Base-by-base conservation (phyloP, 2,888 invertebrate genomes). In the Drepana falcataria region DNA sequence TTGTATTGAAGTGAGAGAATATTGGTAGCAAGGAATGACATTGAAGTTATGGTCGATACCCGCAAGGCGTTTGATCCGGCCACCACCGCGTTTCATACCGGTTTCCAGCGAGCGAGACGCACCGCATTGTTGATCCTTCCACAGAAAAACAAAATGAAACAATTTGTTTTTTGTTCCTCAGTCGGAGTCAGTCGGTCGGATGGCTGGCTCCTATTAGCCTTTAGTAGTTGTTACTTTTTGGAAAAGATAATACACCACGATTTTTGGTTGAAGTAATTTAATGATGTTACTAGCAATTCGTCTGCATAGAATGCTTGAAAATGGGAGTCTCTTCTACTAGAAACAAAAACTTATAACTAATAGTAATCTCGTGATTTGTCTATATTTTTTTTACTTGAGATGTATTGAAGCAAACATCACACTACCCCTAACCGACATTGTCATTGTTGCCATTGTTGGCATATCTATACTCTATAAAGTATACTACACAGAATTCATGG, bases 101-200 rank as follows among this genome's bases (percentile, higher is more conserved):
- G 88, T 88, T 88, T 81, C 75, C 76, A 81, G 77, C 73, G 75
- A 75, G 75, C 82, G 77, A 80, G 80, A 75, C 79, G 76, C 70
- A 65, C 66, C 73, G 85, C 87, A 85, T 82, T 84, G 87, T 81
- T 82, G 85, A 82, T 86, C 81, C 85, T 81, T 78, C 80, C 77
- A 83, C 80, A 83, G 74, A 82, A 81, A 87, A 87, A 87, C 81
- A 84, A 88, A 77, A 87, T 77, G 80, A 85, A 87, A 87, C 83
- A 79, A 77, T 78, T 71, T 76, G 72, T 80, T 82, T 84, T 79
- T 80, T 75, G 73, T 79, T 76, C 64, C 60, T 65, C 63, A 66
- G 62, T 55, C 58, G 59, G 60, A 64, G 59, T 65, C 63, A 66
- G 62, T 55, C 58, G 59, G 60, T 56, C 58, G 67, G 62, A 56